Percentiles rank a stretch among this genome's conserved stretches.
phyloP scores from a whole-genome alignment of 1,140 invertebrate genomes.

The Chrysopa pallens region DNA sequence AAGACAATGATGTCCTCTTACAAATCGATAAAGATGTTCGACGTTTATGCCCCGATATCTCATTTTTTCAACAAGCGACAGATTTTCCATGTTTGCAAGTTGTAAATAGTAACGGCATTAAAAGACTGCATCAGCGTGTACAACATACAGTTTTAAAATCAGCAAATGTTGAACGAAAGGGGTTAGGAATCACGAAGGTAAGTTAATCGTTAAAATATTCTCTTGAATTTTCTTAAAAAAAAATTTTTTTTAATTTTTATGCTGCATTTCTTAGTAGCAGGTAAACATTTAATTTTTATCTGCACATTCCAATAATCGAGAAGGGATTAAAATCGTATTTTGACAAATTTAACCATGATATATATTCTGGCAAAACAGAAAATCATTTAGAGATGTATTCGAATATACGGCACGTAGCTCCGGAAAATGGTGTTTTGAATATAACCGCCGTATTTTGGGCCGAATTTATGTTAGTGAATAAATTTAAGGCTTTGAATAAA shows the following conservation, averaged over 20 bases:
- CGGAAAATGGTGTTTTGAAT: too few species aligned
- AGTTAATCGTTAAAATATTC: slow-evolving; percentile 6
- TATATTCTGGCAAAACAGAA: too few species aligned
- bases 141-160: slow-evolving; percentile 70
- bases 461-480: too few species aligned
- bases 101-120: slow-evolving; percentile 50
- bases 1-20: slow-evolving; percentile 88
- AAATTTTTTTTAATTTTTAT: slow-evolving; percentile 3
- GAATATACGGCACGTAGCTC: too few species aligned
- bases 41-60: slow-evolving; percentile 87
- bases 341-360: too few species aligned
- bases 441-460: too few species aligned
- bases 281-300: slow-evolving; percentile 10
- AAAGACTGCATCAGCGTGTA: slow-evolving; percentile 71
- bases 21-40: slow-evolving; percentile 97
- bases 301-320: too few species aligned
- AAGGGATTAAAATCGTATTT: too few species aligned
- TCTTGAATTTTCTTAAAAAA: slow-evolving; percentile 2
- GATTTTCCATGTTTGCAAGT: slow-evolving; percentile 67
- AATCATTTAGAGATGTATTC: too few species aligned
- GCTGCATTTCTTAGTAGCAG: slow-evolving; percentile 16
- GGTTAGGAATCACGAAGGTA: slow-evolving; percentile 79
- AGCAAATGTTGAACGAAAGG: slow-evolving; percentile 72
- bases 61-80: slow-evolving; percentile 88
- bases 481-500: too few species aligned